Evolutionary conservation across 2,113 vertebrate genomes (phyloP).

Genomic region (Chaenogobius annularis): DNA sequence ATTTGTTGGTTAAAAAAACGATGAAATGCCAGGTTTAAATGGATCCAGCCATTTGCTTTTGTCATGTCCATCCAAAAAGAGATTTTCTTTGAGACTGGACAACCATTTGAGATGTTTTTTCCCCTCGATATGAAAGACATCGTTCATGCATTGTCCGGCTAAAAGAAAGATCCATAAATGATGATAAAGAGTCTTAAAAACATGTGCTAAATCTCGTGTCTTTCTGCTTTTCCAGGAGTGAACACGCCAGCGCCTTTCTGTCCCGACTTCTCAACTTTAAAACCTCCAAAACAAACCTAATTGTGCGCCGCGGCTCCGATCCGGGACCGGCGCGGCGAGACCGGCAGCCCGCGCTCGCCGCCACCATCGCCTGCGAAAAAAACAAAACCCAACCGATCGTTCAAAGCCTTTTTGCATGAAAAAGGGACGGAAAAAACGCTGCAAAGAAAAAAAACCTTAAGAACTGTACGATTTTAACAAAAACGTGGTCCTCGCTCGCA

Average conservation of each 20-base stretch:
- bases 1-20: background rate
- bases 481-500: constrained; percentile 75
- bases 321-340: constrained; percentile 51
- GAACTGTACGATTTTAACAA: constrained; percentile 64
- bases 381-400: constrained; percentile 42
- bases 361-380: constrained; percentile 77
- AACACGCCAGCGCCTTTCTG: constrained; percentile 73
- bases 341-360: constrained; percentile 83
- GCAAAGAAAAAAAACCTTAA: constrained; percentile 70
- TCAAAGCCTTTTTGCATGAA: constrained; percentile 87
- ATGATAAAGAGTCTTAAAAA: too few species aligned
- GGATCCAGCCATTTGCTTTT: background rate
- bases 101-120: background rate
- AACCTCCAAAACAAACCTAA: constrained; percentile 40
- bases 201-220: constrained; percentile 41
- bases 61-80: background rate
- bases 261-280: constrained; percentile 72
- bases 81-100: background rate
- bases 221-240: constrained; percentile 80
- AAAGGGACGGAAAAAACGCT: constrained; percentile 70
- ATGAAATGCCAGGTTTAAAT: background rate
- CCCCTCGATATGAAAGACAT: background rate
- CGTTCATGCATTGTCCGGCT: background rate
- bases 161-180: background rate
- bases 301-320: constrained; percentile 40